Percentiles rank a stretch among this genome's conserved stretches.
These are phyloP conservation scores for Malurus leucopterus DNA, from an alignment of 2,797 vertebrate species.

Conservation along the genomic window DNA sequence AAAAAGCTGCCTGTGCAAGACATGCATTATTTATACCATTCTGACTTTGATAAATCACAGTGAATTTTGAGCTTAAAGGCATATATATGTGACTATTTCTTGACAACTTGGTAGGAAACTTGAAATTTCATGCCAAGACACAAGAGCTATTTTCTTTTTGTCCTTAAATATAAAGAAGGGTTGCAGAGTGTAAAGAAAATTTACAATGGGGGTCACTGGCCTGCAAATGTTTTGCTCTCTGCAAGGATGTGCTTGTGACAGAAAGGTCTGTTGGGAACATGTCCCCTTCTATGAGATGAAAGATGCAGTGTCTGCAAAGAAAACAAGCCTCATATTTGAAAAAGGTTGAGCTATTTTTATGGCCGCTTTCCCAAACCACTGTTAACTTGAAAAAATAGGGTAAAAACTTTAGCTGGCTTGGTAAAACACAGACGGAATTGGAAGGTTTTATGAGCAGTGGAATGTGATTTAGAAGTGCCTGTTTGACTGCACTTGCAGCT, in stretches of 20 bases:
- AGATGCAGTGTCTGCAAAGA: background rate
- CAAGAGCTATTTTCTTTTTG: background rate
- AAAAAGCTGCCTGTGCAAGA: background rate
- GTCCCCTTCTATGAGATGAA: background rate
- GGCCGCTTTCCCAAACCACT: background rate
- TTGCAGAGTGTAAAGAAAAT: background rate
- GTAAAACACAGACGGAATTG: background rate
- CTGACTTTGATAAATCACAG: constrained; percentile 20
- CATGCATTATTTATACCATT: constrained; percentile 17
- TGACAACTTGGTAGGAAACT: background rate
- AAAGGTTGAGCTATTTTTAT: background rate
- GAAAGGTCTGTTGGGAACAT: background rate
- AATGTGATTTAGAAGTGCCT: background rate
- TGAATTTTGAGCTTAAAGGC: background rate
- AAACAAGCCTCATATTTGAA: background rate
- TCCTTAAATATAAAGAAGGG: background rate
- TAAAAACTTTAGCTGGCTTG: background rate
- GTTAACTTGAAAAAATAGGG: background rate
- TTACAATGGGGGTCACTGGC: background rate
- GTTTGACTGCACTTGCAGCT: background rate
- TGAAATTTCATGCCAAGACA: background rate
- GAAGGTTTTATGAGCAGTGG: background rate
- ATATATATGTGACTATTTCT: background rate
- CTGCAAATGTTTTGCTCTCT: background rate
- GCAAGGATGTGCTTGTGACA: background rate